Evolutionary conservation across 2,797 vertebrate genomes (phyloP), one percentile per base, ranked within the genome.

Genomic region (Phrynocephalus forsythii): DNA sequence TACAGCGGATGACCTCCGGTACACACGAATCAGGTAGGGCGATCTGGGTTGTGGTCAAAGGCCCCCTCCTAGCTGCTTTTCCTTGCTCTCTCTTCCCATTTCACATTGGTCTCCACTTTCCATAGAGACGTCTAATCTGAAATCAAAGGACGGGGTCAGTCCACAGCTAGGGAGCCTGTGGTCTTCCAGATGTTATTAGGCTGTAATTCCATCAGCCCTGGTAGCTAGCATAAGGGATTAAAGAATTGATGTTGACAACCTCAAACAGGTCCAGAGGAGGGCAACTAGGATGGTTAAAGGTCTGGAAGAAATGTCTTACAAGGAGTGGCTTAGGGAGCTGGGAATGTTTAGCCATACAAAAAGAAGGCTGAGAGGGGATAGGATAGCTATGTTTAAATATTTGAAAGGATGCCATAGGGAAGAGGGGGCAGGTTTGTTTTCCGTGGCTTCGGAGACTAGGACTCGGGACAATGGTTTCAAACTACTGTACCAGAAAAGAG

Each of bases 1-100:
- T 91, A 97, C 96, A 84, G 96, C 95, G 86, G 98, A 99, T 1
- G 98, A 98, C 91, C 96, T 98, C 90, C 95, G 95, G 89, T 98
- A 98, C 88, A 97, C 96, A 77, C 94, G 91, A 79, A 97, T 98
- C 94, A 98, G 97, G 98, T 98, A 96, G 95, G 92, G 33, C 48
- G 20, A 52, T 9, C 26, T 52, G 5, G 76, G n/a, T 3, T 5
- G 50, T 52, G 73, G 24, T 20, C 22, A 60, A 38, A 18, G 10
- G 9, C 5, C 78, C 5, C 26, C 3, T 33, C 5, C 22, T 16
- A 8, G 3, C 3, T 44, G 68, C 75, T 76, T 76, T 9, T 73
- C 71, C 71, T 20, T 60, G 26, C n/a, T 60, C 52, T 16, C 7
- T 16, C n/a, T 7, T 52, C 13, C 28, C 48, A 28, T 13, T 26